Percentiles rank a stretch among this genome's conserved stretches.
Evolutionary conservation across 2,888 invertebrate genomes (phyloP).

Genomic region (Morpho achilles): DNA sequence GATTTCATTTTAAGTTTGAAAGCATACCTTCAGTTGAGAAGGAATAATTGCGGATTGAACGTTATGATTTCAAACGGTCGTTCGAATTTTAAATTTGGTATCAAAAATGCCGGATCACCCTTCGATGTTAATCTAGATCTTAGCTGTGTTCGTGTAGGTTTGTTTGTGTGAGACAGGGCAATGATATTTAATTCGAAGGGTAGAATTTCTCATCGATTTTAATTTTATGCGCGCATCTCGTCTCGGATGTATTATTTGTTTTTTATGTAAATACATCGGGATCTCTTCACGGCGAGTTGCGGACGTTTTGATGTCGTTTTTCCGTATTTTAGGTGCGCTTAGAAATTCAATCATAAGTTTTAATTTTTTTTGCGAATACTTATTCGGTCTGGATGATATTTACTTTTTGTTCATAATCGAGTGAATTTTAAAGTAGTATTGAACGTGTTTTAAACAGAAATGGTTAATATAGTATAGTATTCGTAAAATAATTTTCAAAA

Average conservation of each 20-base stretch:
- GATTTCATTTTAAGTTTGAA: conserved; percentile 26
- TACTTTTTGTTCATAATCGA: background rate
- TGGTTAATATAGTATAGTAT: too few species aligned
- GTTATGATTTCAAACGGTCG: conserved; percentile 13
- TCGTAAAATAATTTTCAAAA: too few species aligned
- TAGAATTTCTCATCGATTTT: conserved; percentile 77
- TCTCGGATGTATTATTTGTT: conserved; percentile 73
- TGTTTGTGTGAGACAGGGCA: conserved; percentile 59
- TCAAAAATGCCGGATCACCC: conserved; percentile 36
- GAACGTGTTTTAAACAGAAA: too few species aligned
- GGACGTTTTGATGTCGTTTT: conserved; percentile 49
- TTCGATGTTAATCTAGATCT: conserved; percentile 66
- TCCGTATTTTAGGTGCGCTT: conserved; percentile 55
- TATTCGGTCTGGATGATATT: background rate
- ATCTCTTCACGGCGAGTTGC: conserved; percentile 65
- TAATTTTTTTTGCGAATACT: conserved; percentile 29
- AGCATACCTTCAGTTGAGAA: conserved; percentile 18
- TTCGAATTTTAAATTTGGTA: conserved; percentile 27
- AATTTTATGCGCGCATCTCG: conserved; percentile 78
- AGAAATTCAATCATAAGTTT: conserved; percentile 54
- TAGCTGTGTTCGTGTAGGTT: conserved; percentile 38
- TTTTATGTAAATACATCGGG: conserved; percentile 76
- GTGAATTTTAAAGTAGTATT: too few species aligned
- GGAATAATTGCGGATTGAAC: conserved; percentile 18
- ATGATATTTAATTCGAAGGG: conserved; percentile 78